Conservation (phyloP, 2,888 invertebrate species). For the Ormia ochracea region DNA sequence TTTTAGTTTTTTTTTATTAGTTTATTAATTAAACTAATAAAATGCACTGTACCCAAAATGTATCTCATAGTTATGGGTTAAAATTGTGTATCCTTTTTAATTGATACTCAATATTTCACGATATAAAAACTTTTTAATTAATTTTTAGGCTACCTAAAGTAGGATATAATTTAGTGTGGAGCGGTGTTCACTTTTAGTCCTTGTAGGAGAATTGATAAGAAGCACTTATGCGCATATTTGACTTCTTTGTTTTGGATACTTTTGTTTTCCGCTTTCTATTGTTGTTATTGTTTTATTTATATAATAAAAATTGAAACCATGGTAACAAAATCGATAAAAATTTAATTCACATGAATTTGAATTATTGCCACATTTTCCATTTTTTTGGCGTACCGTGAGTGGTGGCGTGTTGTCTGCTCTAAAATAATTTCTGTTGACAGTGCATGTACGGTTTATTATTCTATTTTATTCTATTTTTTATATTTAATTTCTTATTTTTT, state of each 20-base stretch:
- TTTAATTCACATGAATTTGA: constrained; percentile 11
- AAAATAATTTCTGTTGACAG: constrained; percentile 28
- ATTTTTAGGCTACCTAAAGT: no score
- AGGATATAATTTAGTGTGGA: no score
- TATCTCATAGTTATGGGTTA: no score
- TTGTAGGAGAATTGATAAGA: not conserved
- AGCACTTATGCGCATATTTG: not conserved
- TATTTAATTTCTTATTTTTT: not conserved
- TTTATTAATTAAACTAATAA: no score
- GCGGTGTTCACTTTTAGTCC: not conserved
- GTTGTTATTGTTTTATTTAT: not conserved
- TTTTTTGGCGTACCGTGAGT: not conserved
- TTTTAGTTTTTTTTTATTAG: no score
- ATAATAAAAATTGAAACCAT: constrained; percentile 27
- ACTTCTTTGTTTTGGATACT: constrained; percentile 31
- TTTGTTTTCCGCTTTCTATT: not conserved
- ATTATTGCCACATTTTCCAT: constrained; percentile 15
- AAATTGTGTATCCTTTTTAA: no score
- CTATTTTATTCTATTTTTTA: not conserved
- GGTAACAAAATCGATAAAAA: constrained; percentile 41
- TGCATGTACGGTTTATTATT: not conserved
- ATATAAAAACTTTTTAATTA: no score
- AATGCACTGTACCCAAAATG: no score
- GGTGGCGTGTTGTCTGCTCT: constrained; percentile 26
- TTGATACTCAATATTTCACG: no score